A percentile compares a stretch with the other conserved stretches of the same genome.
These are phyloP conservation scores for Coccyzus lansbergi DNA, from an alignment of 2,797 vertebrate genomes.

Conservation along the genomic window DNA sequence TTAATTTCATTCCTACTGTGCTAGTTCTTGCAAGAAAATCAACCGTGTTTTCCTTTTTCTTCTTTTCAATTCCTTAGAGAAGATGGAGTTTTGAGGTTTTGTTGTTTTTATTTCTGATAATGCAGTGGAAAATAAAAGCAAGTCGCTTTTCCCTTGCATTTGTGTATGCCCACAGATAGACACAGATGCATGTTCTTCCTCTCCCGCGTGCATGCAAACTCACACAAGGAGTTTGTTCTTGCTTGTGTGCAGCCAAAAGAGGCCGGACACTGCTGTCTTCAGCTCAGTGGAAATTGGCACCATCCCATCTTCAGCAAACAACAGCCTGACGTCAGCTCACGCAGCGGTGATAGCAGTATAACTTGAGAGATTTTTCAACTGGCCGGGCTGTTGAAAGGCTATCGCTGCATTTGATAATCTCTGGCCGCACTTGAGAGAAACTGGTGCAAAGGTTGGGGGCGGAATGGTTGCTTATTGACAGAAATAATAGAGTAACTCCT, in stretches of 20 bases:
- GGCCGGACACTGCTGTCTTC: conserved; percentile 69
- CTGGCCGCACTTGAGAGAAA: conserved; percentile 69
- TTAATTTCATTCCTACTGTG: neutral
- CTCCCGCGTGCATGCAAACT: neutral
- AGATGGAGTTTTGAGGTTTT: neutral
- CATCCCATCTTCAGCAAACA: conserved; percentile 76
- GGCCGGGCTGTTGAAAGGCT: conserved; percentile 70
- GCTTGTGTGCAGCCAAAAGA: conserved; percentile 44
- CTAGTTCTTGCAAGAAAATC: neutral
- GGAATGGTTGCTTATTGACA: conserved; percentile 63
- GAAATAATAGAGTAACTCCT: conserved; percentile 63
- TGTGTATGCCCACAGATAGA: neutral
- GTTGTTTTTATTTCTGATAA: neutral
- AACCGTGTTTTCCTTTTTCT: neutral
- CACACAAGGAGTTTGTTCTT: conserved; percentile 65
- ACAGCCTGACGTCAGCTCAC: conserved; percentile 70
- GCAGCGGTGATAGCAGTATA: conserved; percentile 50
- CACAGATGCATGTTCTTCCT: neutral
- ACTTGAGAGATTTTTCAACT: conserved; percentile 66
- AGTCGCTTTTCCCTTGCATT: fast-evolving
- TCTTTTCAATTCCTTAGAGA: neutral
- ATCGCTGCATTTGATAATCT: conserved; percentile 68
- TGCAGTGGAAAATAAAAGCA: neutral
- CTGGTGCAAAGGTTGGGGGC: neutral
- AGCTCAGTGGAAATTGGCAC: conserved; percentile 77